Evolutionary conservation across 2,888 invertebrate species (phyloP), one percentile per base, ranked within the genome.

Genomic region (Nemapogon koenigi): DNA sequence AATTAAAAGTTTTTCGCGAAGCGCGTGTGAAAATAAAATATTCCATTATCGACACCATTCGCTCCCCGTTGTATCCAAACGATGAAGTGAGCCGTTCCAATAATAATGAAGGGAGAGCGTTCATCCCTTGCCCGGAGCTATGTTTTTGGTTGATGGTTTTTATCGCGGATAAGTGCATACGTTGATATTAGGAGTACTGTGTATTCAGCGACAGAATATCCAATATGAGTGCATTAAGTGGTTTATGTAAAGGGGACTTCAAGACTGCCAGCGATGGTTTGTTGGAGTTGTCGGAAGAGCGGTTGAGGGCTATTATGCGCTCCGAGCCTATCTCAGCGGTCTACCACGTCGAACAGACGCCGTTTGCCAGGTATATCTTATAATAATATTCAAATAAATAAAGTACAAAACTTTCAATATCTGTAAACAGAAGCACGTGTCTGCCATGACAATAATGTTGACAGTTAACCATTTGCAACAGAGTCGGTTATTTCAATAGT

Each of bases 341-440:
- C 49, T 90, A 90, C 70, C 85, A 88, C 68, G 88, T 90, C 55
- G 90, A 90, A 70, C 88, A 89, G 73, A 88, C 88, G 57, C 90
- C 90, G 59, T 90, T 90, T 81, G 90, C 90, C 82, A 90, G 90
- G 90, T 90, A 80, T 79, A 80, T 58, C 30, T 11, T n/a, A 4
- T 28, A 28, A 28, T 4, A 13, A 28, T 11, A 28, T 28, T 28
- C 4, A 28, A 22, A 22, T 22, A 22, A 22, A 22, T 7, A 7
- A 22, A 6, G 10, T 6, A 22, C 22, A 22, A 22, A 22, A 22
- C 10, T 22, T 7, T 7, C 10, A 22, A 22, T 7, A 6, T 22
- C 22, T 22, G 22, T 22, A 22, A 22, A 22, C 6, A 22, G 6
- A 22, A 22, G 22, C 10, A 22, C 22, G 6, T 22, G 22, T 22